Conservation (phyloP, 1,140 invertebrate species). For the Lordiphosa stackelbergi region DNA sequence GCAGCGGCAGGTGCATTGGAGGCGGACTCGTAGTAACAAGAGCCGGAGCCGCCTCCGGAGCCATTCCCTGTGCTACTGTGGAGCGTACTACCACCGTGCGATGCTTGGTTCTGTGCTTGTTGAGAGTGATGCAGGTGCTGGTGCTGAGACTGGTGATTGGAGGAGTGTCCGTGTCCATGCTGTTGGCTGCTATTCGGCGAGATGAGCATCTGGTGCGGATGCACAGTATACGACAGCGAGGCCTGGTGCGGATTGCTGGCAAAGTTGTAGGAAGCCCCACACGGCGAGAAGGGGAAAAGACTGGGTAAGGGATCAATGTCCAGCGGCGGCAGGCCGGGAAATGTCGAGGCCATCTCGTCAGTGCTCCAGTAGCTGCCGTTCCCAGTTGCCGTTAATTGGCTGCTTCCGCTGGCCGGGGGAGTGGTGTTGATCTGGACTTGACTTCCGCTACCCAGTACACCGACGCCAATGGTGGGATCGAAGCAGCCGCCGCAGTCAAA, state of each 20-base stretch:
- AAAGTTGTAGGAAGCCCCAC: slow-evolving; percentile 82
- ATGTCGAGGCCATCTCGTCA: slow-evolving; percentile 87
- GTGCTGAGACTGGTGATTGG: slow-evolving; percentile 30
- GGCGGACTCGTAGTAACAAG: slow-evolving; percentile 60
- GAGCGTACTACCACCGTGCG: slow-evolving; percentile 59
- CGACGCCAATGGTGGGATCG: slow-evolving; percentile 66
- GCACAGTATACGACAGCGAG: slow-evolving; percentile 78
- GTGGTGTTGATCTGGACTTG: slow-evolving; percentile 57
- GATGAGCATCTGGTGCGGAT: slow-evolving; percentile 78
- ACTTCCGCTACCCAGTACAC: slow-evolving; percentile 37
- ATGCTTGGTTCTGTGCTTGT: slow-evolving; percentile 56
- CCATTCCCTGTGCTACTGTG: slow-evolving; percentile 44
- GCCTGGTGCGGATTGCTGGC: slow-evolving; percentile 78
- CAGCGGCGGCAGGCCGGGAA: slow-evolving; percentile 84
- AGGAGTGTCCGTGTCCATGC: slow-evolving; percentile 36
- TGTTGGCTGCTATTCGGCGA: slow-evolving; percentile 66
- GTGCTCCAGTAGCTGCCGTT: slow-evolving; percentile 80
- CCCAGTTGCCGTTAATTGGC: slow-evolving; percentile 22
- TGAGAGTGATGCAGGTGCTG: slow-evolving; percentile 43
- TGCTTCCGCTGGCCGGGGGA: slow-evolving; percentile 41
- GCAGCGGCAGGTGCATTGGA: slow-evolving; percentile 25
- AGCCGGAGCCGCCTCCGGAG: slow-evolving; percentile 18
- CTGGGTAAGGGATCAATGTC: slow-evolving; percentile 87
- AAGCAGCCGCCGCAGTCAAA: slow-evolving; percentile 76
- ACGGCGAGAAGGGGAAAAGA: slow-evolving; percentile 86